Percentiles rank a stretch among this genome's conserved stretches.
These are phyloP conservation scores for Reinhardtius hippoglossoides DNA, from an alignment of 2,113 vertebrate species.

Conservation along the genomic window DNA sequence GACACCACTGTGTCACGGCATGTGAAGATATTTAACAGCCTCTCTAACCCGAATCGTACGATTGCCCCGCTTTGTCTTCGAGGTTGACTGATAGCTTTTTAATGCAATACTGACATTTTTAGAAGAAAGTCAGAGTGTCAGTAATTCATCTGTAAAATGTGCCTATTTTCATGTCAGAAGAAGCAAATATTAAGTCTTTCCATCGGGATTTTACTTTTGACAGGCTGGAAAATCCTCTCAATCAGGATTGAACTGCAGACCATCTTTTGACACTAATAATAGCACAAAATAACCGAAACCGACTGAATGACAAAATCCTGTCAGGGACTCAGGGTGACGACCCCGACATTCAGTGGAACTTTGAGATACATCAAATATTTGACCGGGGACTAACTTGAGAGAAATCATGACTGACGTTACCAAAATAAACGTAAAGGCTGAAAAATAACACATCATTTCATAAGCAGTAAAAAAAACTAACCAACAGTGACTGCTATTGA, in stretches of 20 bases:
- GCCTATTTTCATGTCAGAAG: constrained; percentile 27
- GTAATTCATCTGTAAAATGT: constrained; percentile 28
- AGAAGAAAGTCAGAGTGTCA: neutral
- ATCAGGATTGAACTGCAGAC: constrained; percentile 25
- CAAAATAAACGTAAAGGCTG: neutral
- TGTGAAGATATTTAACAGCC: constrained; percentile 10
- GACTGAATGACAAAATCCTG: constrained; percentile 20
- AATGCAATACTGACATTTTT: constrained; percentile 11
- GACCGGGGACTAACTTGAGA: neutral
- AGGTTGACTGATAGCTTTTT: constrained; percentile 38
- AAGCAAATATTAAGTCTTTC: constrained; percentile 23
- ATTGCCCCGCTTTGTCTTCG: constrained; percentile 23
- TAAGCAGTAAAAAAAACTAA: neutral
- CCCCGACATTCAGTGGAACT: neutral
- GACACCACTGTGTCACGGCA: neutral
- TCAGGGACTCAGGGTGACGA: neutral
- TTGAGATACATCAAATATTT: neutral
- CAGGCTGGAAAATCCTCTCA: constrained; percentile 57
- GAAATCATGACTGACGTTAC: neutral
- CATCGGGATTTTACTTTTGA: constrained; percentile 41
- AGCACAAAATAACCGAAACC: constrained; percentile 1
- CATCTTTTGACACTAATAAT: constrained; percentile 24
- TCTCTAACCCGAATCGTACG: constrained; percentile 1
- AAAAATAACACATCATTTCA: neutral
- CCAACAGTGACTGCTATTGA: neutral